A percentile compares a stretch with the other conserved stretches of the same genome.
Conservation (phyloP, 2,888 invertebrate species). For the Lasioglossum leucozonium region DNA sequence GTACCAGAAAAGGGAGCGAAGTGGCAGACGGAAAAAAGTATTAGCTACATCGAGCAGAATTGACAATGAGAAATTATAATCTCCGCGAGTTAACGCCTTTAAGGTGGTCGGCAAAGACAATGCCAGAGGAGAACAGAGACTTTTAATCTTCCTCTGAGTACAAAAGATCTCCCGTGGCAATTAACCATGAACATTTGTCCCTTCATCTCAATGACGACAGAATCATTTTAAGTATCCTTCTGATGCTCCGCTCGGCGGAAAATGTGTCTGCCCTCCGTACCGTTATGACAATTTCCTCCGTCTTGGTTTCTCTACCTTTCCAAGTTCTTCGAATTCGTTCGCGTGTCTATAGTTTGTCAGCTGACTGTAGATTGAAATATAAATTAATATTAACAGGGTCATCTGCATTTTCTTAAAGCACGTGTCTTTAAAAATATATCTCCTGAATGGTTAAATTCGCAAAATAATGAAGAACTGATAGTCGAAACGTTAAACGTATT, state of each 20-base stretch:
- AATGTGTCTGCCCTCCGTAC: slow-evolving; percentile 4
- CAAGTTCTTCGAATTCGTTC: background rate
- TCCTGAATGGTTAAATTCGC: too few species aligned
- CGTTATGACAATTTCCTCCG: background rate
- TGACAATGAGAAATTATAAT: slow-evolving; percentile 33
- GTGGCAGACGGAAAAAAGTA: background rate
- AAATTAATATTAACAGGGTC: background rate
- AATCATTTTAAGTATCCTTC: slow-evolving; percentile 25
- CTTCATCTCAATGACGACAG: slow-evolving; percentile 22
- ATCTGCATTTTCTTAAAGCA: too few species aligned
- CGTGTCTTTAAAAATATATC: too few species aligned
- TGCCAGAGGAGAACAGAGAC: slow-evolving; percentile 23
- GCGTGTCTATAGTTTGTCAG: background rate
- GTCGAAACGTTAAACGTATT: too few species aligned
- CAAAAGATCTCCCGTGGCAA: slow-evolving; percentile 31
- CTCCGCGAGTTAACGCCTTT: slow-evolving; percentile 13
- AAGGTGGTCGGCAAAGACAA: slow-evolving; percentile 19
- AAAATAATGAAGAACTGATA: too few species aligned
- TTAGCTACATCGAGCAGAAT: background rate
- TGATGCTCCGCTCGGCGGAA: slow-evolving; percentile 18
- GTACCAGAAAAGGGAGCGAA: background rate
- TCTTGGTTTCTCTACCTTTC: background rate
- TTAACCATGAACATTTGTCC: slow-evolving; percentile 36
- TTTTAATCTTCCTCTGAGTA: slow-evolving; percentile 9
- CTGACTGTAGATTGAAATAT: background rate